Evolutionary conservation across 2,888 invertebrate species (phyloP).

Genomic region (Ophion slaviceki): DNA sequence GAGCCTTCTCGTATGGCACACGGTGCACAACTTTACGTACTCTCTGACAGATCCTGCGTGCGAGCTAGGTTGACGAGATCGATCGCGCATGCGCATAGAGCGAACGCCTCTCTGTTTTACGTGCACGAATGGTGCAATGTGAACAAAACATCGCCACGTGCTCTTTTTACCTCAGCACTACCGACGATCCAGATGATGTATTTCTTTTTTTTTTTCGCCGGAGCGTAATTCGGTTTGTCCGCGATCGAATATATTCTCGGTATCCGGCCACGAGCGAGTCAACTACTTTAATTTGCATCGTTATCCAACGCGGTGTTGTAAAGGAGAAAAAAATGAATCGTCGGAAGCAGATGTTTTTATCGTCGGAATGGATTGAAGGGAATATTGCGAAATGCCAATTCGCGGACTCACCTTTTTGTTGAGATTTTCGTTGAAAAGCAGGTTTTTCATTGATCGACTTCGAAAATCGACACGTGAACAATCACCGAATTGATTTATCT

Average conservation of each 20-base stretch:
- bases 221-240: not conserved
- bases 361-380: too few relatives aligned
- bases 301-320: not conserved
- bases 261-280: not conserved
- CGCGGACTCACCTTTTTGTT: too few relatives aligned
- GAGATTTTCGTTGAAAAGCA: too few relatives aligned
- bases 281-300: not conserved
- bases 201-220: not conserved
- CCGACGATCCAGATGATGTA: not conserved
- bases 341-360: too few relatives aligned
- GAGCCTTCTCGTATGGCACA: conserved; percentile 52
- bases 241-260: not conserved
- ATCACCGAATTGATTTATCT: too few relatives aligned
- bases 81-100: conserved; percentile 68
- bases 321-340: not conserved
- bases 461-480: too few relatives aligned
- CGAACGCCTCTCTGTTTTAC: conserved; percentile 31
- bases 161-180: conserved; percentile 53
- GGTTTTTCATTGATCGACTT: too few relatives aligned
- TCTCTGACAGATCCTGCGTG: conserved; percentile 62
- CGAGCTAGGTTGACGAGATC: conserved; percentile 35
- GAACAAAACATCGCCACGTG: conserved; percentile 76
- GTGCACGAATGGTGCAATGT: conserved; percentile 38
- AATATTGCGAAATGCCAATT: too few relatives aligned
- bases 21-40: conserved; percentile 48